Conservation (phyloP, 2,113 vertebrate species). For the Neogobius melanostomus region DNA sequence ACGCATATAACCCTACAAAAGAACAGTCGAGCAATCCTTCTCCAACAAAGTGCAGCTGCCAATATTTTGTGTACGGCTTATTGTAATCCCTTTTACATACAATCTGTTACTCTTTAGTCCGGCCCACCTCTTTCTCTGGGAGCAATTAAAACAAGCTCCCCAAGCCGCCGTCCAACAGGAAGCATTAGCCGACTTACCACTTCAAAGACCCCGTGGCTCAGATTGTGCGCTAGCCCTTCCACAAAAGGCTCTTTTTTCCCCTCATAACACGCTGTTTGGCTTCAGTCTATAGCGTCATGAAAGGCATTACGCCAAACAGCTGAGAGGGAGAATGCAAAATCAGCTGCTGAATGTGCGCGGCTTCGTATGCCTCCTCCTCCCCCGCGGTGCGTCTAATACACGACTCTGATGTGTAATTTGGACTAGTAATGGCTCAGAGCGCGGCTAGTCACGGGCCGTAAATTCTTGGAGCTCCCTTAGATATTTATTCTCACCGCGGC, state of each 20-base stretch:
- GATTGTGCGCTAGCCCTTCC: constrained; percentile 17
- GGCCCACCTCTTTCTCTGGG: constrained; percentile 68
- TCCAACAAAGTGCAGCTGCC: constrained; percentile 35
- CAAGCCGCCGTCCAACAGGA: constrained; percentile 60
- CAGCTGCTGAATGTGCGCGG: constrained; percentile 5
- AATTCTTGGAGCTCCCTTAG: constrained; percentile 18
- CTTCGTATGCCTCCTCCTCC: constrained; percentile 8
- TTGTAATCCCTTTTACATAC: constrained; percentile 49
- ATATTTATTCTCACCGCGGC: constrained; percentile 7
- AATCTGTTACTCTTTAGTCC: constrained; percentile 57
- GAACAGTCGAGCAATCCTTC: constrained; percentile 6
- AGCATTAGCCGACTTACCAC: constrained; percentile 58
- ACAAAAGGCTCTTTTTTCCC: constrained; percentile 27
- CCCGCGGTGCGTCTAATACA: constrained; percentile 18
- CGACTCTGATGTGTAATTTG: constrained; percentile 24
- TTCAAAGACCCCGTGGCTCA: constrained; percentile 68
- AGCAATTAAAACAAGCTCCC: constrained; percentile 70
- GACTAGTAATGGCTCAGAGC: constrained; percentile 9
- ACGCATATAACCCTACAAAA: neutral
- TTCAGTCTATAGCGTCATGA: constrained; percentile 28
- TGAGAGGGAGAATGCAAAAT: constrained; percentile 18
- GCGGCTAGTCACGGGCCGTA: constrained; percentile 9
- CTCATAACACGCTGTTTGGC: constrained; percentile 6
- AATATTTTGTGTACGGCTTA: constrained; percentile 59
- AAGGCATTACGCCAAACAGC: constrained; percentile 41